Conservation (phyloP, 2,888 invertebrate genomes). For the Ophion ellenae region DNA sequence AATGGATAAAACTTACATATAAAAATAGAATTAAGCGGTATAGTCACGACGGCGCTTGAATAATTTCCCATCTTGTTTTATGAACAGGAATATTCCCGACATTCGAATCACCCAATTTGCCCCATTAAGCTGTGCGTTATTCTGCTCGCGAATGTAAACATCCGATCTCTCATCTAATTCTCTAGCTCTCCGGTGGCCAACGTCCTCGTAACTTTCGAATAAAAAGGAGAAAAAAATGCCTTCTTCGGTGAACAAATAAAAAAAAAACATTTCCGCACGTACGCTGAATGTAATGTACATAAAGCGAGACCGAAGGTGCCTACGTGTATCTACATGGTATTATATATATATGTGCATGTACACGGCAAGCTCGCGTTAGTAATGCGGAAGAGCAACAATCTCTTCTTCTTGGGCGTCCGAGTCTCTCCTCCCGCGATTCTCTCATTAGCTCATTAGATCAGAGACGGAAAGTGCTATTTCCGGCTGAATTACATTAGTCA, state of each 20-base stretch:
- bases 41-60: not conserved
- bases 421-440: constrained; percentile 52
- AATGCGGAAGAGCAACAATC: constrained; percentile 46
- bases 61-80: not conserved
- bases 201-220: constrained; percentile 54
- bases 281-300: not conserved
- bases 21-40: not conserved
- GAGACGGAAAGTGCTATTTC: constrained; percentile 54
- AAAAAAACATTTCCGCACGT: constrained; percentile 39
- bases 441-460: constrained; percentile 65
- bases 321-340: not conserved
- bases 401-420: constrained; percentile 23
- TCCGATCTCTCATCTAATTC: constrained; percentile 12
- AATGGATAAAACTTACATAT: not conserved
- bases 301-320: constrained; percentile 1
- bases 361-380: constrained; percentile 1
- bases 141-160: constrained; percentile 7
- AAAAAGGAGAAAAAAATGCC: constrained; percentile 15
- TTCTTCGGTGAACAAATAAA: constrained; percentile 5
- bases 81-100: constrained; percentile 10
- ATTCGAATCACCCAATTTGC: constrained; percentile 32
- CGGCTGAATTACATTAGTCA: constrained; percentile 51
- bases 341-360: not conserved
- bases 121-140: constrained; percentile 19
- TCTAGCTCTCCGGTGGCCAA: constrained; percentile 12